Evolutionary conservation across 1,140 invertebrate species (phyloP).

Genomic region (Sitophilus oryzae): DNA sequence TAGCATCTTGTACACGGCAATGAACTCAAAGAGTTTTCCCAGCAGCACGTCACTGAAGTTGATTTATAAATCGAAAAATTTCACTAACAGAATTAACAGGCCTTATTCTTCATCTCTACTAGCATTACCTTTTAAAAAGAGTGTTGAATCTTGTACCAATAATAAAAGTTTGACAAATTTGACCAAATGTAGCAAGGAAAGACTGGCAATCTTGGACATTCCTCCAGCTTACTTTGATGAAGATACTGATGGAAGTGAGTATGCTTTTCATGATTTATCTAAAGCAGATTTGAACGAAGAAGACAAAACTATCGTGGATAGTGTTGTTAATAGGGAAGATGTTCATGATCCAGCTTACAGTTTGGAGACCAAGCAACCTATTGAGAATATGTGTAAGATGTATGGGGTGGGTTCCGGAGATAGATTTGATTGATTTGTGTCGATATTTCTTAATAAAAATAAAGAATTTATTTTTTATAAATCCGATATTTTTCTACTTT

Average conservation of each 20-base stretch:
- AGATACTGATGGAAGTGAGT: conserved; percentile 14
- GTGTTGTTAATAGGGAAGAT: conserved; percentile 1
- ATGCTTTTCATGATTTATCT: conserved; percentile 11
- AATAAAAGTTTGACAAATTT: conserved; percentile 3
- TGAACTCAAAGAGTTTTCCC: conserved; percentile 2
- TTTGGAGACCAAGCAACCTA: conserved; percentile 13
- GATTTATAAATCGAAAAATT: conserved; percentile 13
- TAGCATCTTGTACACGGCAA: conserved; percentile 4
- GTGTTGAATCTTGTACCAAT: neutral
- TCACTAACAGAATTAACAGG: conserved; percentile 2
- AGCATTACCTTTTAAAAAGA: conserved; percentile 2
- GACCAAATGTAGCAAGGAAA: conserved; percentile 3
- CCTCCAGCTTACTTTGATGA: conserved; percentile 16
- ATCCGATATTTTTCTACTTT: no score
- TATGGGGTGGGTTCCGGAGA: conserved; percentile 7
- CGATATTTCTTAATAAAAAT: no score
- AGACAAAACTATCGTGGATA: conserved; percentile 11
- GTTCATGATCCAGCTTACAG: neutral
- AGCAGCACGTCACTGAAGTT: conserved; percentile 7
- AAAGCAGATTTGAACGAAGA: conserved; percentile 16
- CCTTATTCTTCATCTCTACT: conserved; percentile 5
- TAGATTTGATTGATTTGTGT: conserved; percentile 8
- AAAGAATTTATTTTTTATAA: no score
- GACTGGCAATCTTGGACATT: conserved; percentile 14
- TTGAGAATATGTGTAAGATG: conserved; percentile 14